phyloP scores from a whole-genome alignment of 2,797 vertebrate species.

The Rhinichthys osculus region DNA sequence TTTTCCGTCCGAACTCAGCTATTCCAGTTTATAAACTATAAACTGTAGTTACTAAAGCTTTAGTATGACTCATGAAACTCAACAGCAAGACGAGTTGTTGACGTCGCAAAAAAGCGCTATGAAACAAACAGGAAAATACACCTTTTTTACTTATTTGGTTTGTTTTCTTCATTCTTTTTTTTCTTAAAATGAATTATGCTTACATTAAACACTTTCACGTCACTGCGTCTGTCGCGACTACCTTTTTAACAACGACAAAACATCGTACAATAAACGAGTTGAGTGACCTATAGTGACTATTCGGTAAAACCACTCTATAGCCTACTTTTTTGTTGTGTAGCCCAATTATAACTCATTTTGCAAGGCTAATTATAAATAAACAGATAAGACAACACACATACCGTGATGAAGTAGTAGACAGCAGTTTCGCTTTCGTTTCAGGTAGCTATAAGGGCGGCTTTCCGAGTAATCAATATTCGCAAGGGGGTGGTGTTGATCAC shows the following conservation, averaged over 20 bases:
- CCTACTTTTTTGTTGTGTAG: not conserved
- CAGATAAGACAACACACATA: not conserved
- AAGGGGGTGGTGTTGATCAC: not conserved
- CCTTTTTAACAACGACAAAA: not conserved
- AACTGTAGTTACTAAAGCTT: not conserved
- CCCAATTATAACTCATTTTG: not conserved
- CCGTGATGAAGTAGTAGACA: not conserved
- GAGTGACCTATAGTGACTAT: not conserved
- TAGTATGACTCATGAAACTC: not conserved
- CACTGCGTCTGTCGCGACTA: not conserved
- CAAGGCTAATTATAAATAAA: not conserved
- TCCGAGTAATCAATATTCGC: not conserved
- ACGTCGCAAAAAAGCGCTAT: not conserved
- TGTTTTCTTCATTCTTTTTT: not conserved
- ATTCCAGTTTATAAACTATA: not conserved
- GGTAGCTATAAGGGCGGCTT: not conserved
- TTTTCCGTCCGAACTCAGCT: not conserved
- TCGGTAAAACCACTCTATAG: not conserved
- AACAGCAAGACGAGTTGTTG: not conserved
- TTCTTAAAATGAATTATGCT: not conserved
- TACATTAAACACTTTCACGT: constrained; percentile 5
- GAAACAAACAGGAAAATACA: not conserved
- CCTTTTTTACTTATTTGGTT: not conserved
- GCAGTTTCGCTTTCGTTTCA: constrained; percentile 50
- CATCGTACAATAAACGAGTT: not conserved